Percentiles rank a stretch among this genome's conserved stretches.
phyloP scores from a whole-genome alignment of 2,113 vertebrate genomes.

The Nothobranchius kuhntae region DNA sequence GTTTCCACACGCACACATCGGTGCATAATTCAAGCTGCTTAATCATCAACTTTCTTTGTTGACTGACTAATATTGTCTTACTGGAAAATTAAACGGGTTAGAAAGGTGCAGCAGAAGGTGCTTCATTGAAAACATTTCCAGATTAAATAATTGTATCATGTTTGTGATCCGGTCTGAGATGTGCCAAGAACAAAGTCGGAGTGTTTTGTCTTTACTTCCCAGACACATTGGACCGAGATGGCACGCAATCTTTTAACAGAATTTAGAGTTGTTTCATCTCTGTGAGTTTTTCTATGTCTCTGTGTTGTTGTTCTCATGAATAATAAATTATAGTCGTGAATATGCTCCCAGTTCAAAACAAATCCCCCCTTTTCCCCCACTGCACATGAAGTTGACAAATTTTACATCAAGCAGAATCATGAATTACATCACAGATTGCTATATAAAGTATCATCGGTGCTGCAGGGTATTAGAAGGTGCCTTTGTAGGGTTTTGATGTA shows the following conservation, averaged over 20 bases:
- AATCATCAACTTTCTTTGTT: neutral
- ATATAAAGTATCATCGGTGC: neutral
- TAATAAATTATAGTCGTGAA: conserved; percentile 9
- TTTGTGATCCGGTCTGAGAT: conserved; percentile 3
- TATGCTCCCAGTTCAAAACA: neutral
- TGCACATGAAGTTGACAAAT: conserved; percentile 1
- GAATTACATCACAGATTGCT: neutral
- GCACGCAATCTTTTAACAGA: neutral
- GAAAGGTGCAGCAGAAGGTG: no score
- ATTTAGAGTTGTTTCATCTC: conserved; percentile 12
- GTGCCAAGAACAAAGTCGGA: neutral
- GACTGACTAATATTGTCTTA: no score
- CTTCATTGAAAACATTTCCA: neutral
- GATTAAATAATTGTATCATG: neutral
- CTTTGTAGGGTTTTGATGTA: no score
- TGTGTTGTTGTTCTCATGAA: neutral
- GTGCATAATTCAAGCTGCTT: neutral
- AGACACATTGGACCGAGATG: conserved; percentile 1
- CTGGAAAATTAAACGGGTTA: no score
- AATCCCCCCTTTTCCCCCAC: neutral
- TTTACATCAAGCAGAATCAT: conserved; percentile 1
- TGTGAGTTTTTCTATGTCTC: conserved; percentile 7
- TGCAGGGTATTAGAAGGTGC: neutral
- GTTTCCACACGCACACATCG: neutral
- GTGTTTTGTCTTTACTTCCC: neutral